phyloP scores from a whole-genome alignment of 2,113 vertebrate species.

The Tachycineta bicolor region DNA sequence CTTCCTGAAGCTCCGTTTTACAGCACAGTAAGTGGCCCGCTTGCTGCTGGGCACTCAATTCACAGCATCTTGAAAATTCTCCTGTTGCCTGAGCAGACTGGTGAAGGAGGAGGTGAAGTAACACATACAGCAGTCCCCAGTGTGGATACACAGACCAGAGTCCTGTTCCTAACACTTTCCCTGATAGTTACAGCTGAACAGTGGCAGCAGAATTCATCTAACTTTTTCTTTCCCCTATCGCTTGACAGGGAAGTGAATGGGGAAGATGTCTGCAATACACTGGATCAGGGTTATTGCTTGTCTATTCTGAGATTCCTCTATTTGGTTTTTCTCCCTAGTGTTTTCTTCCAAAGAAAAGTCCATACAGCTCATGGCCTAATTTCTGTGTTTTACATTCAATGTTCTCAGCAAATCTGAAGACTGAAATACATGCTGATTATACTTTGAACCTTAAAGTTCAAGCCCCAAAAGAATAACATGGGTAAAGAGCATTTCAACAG shows the following conservation, averaged over 20 bases:
- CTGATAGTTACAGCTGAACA: neutral
- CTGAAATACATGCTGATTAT: neutral
- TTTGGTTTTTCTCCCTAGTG: neutral
- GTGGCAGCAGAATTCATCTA: neutral
- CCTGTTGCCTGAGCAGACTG: neutral
- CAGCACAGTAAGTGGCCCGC: neutral
- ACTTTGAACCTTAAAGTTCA: neutral
- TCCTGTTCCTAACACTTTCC: neutral
- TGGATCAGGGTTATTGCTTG: neutral
- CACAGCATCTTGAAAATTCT: neutral
- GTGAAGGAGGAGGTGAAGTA: neutral
- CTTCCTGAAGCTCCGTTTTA: neutral
- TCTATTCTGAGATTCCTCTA: neutral
- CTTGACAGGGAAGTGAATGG: neutral
- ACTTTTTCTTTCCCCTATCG: accelerated
- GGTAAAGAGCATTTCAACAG: neutral
- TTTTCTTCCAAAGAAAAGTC: neutral
- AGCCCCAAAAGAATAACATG: neutral
- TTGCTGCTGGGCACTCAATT: neutral
- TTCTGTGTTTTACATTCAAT: neutral
- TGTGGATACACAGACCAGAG: neutral
- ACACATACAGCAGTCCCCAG: neutral
- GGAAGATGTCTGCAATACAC: neutral
- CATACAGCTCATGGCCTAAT: neutral
- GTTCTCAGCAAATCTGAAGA: neutral